Conservation (phyloP, 2,113 vertebrate species). For the Porphyrio hochstetteri region DNA sequence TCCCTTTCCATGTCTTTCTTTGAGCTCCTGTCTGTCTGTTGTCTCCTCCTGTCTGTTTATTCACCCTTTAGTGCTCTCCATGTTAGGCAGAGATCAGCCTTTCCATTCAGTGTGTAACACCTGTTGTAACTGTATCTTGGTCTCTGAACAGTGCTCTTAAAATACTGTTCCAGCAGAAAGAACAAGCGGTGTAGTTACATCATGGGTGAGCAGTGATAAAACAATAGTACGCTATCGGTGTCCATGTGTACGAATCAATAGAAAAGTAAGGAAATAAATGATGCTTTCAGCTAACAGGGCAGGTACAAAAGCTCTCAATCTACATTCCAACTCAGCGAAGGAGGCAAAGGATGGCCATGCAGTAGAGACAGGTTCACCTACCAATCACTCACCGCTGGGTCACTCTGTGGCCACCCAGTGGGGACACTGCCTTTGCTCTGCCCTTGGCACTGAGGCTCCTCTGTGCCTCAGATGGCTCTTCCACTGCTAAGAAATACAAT, state of each 20-base stretch:
- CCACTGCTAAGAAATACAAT: neutral
- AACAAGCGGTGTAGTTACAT: neutral
- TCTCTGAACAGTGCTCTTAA: neutral
- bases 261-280: neutral
- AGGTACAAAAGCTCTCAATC: neutral
- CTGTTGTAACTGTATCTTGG: neutral
- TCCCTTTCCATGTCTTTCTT: neutral
- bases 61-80: neutral
- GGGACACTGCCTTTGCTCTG: neutral
- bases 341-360: neutral
- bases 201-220: neutral
- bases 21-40: neutral
- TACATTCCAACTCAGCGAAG: neutral
- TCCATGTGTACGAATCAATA: neutral
- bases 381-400: accelerated
- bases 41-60: neutral
- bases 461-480: neutral
- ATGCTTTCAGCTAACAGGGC: neutral
- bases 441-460: neutral
- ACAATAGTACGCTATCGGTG: neutral
- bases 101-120: neutral
- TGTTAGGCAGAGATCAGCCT: neutral
- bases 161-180: neutral
- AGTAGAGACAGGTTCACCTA: neutral
- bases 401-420: neutral